These are phyloP conservation scores for Scleropages formosus DNA, from an alignment of 2,797 vertebrate genomes.

Conservation along the genomic window DNA sequence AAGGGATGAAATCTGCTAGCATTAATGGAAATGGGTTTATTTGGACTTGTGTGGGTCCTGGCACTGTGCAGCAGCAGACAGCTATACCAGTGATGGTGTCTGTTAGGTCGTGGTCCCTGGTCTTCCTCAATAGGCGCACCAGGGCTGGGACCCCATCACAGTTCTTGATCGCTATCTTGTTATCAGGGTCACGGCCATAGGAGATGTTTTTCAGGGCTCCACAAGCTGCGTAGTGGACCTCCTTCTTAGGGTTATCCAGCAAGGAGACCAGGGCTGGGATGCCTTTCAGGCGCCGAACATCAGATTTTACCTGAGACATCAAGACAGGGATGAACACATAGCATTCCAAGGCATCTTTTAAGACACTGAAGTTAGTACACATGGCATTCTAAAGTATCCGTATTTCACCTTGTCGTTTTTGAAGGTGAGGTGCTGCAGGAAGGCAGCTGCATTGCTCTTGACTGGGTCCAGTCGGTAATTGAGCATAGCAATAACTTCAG, in stretches of 20 bases:
- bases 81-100: conserved; percentile 87
- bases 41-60: no score
- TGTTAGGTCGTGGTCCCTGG: conserved; percentile 86
- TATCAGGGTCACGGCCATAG: conserved; percentile 87
- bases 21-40: no score
- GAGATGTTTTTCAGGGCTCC: conserved; percentile 98
- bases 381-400: conserved; percentile 2
- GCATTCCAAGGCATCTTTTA: background rate
- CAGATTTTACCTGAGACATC: conserved; percentile 64
- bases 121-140: conserved; percentile 84
- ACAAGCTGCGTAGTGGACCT: conserved; percentile 89
- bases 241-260: conserved; percentile 89
- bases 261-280: conserved; percentile 88
- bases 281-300: conserved; percentile 81
- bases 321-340: background rate
- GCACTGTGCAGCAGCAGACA: conserved; percentile 56
- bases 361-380: background rate
- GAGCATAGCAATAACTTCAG: conserved; percentile 94
- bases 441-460: conserved; percentile 90
- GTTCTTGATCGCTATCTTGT: conserved; percentile 97
- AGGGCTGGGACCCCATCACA: conserved; percentile 91
- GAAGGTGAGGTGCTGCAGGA: conserved; percentile 91
- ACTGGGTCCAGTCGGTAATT: conserved; percentile 90
- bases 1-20: no score
- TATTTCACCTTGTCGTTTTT: conserved; percentile 86